Conservation (phyloP, 2,888 invertebrate genomes). For the Tetragonula carbonaria region DNA sequence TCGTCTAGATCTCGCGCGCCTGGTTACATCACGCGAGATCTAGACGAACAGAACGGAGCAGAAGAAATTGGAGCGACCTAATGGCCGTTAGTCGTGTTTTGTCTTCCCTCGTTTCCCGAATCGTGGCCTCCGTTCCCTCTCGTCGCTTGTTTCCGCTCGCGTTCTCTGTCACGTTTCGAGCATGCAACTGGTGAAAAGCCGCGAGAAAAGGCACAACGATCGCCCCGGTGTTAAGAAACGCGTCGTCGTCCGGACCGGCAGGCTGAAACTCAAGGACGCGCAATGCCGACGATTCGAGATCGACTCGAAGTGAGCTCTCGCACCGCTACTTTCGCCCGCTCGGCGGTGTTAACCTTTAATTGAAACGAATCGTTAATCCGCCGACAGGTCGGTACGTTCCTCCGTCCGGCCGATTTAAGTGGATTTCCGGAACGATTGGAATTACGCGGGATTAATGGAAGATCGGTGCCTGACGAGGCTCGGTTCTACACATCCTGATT, state of each 20-base stretch:
- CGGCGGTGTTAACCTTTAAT: constrained; percentile 40
- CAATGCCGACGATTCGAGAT: neutral
- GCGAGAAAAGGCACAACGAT: constrained; percentile 6
- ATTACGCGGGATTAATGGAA: neutral
- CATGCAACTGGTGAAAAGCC: constrained; percentile 36
- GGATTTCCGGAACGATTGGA: neutral
- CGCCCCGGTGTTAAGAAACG: neutral
- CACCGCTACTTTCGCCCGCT: neutral
- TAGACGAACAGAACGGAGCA: neutral
- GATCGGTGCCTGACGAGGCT: neutral
- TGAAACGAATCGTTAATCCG: constrained; percentile 10
- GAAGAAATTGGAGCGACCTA: constrained; percentile 30
- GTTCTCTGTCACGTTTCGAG: neutral
- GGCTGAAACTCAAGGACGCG: neutral
- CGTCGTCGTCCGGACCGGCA: neutral
- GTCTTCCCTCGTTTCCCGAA: neutral
- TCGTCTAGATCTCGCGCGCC: neutral
- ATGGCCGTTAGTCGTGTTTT: constrained; percentile 4
- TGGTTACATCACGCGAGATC: constrained; percentile 51
- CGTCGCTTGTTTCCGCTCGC: constrained; percentile 10
- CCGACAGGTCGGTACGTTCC: neutral
- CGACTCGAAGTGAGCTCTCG: constrained; percentile 23
- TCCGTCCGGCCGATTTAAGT: neutral
- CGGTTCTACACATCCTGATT: neutral
- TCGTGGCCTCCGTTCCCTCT: neutral